Evolutionary conservation across 2,113 vertebrate species (phyloP).

Genomic region (Oxyruncus cristatus): DNA sequence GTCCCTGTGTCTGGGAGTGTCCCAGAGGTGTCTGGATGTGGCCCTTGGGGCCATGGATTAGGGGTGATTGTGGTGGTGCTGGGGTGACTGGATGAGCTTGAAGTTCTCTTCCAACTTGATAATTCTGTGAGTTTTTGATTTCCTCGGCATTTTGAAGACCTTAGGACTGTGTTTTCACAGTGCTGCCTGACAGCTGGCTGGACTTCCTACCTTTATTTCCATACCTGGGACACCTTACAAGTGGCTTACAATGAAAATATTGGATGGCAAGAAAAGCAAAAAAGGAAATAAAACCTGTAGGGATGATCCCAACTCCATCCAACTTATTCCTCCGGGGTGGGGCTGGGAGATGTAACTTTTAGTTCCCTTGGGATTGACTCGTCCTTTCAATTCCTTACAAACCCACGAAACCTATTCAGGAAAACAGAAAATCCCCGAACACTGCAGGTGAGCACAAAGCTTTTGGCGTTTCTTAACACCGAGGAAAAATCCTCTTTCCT

Average conservation of each 20-base stretch:
- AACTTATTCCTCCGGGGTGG: background rate
- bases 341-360: background rate
- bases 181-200: background rate
- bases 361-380: background rate
- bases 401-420: background rate
- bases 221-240: background rate
- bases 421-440: background rate
- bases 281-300: background rate
- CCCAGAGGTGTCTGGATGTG: background rate
- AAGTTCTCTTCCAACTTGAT: background rate
- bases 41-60: background rate
- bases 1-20: background rate
- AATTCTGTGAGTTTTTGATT: background rate
- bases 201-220: background rate
- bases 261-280: background rate
- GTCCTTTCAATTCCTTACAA: background rate
- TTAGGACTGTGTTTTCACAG: background rate
- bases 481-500: slow-evolving; percentile 10
- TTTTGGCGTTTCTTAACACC: slow-evolving; percentile 42
- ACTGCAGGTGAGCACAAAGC: background rate
- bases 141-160: background rate
- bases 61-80: background rate
- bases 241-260: background rate
- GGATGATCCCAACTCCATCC: background rate
- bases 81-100: background rate